Base-by-base conservation (phyloP, 30 jellyfish, hydroid and myxozoan species). In the Rhopilema esculentum region DNA sequence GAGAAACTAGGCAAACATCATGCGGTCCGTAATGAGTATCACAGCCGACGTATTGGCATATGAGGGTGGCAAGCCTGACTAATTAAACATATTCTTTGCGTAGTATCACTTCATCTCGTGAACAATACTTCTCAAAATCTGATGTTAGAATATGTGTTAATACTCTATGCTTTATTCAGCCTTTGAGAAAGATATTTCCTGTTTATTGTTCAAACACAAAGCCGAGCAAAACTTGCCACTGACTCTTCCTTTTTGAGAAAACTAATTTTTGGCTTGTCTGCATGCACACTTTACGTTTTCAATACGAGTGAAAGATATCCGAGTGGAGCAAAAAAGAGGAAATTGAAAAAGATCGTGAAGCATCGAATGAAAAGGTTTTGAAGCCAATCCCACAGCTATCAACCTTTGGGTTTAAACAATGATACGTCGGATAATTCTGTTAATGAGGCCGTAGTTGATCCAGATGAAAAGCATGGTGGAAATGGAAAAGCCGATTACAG, bases 151-250 rank as follows among this genome's bases (percentile, higher is more conserved):
- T 63, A 63, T 63, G 72, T 63, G 72, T 63, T 18, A 63, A 63
- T 63, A 63, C 29, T 63, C 72, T 63, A 63, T 63, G 72, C 72
- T 63, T 63, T 63, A 63, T 63, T 63, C 72, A 63, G 72, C 72
- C 26, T 63, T 63, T 63, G 29, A n/a, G 26, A 63, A 63, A 24
- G 72, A 63, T 63, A 63, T 63, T 63, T 63, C 72, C 72, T 63
- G 72, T 63, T 63, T 63, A 63, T 63, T 63, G 72, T 63, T 63
- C 72, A 63, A 63, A 63, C 29, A 63, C 72, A 63, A 63, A 63
- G 72, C 72, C 72, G 72, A 63, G 72, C 72, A 63, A 63, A 63
- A 63, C 72, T 63, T 63, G 72, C 29, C 72, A 63, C 72, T 63
- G 72, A 63, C 72, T 63, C 72, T 40, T 40, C 12, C 57, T 40